Evolutionary conservation across 2,113 vertebrate genomes (phyloP), one percentile per base, ranked within the genome.

Genomic region (Piprites chloris): DNA sequence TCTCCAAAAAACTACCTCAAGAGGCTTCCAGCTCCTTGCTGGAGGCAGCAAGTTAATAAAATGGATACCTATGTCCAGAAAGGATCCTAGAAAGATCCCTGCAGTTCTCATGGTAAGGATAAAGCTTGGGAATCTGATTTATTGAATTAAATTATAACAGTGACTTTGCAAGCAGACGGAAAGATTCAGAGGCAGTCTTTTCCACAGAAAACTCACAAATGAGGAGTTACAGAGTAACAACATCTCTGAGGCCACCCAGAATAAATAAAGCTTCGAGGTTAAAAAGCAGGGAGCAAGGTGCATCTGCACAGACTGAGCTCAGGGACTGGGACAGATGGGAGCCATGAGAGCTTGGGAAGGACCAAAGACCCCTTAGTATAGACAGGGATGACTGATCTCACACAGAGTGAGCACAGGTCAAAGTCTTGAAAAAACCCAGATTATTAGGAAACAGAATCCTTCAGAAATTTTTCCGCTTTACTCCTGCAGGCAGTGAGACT

Each of bases 251-350:
- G 16, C 19, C 80, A 23, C 28, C 27, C 39, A 37, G 24, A 81
- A 67, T 32, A 83, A 83, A 65, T 53, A 66, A 85, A 77, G 8
- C 8, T 47, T 22, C 39, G 33, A 77, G 27, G 30, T 56, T 84
- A 88, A 95, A 85, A 80, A 50, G 33, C 46, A 42, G 32, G 32
- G 67, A 85, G 22, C 53, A 65, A 75, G 61, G 24, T 79, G 42
- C 41, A 41, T 59, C 22, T 0, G 0, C 42, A 18, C 1, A 5
- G 56, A 20, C 0, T 1, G 67, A 80, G 13, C 47, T 85, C 30
- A 65, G 58, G 41, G 46, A 30, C 17, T 22, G 35, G 33, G 68
- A 59, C 0, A 0, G 39, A 67, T 33, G 44, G 47, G 50, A 69
- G 24, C 47, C 23, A 23, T 15, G 17, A 86, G 56, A 83, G 50